A percentile compares a stretch with the other conserved stretches of the same genome.
Evolutionary conservation across 2,797 vertebrate species (phyloP).

Genomic region (Phaenicophaeus curvirostris): DNA sequence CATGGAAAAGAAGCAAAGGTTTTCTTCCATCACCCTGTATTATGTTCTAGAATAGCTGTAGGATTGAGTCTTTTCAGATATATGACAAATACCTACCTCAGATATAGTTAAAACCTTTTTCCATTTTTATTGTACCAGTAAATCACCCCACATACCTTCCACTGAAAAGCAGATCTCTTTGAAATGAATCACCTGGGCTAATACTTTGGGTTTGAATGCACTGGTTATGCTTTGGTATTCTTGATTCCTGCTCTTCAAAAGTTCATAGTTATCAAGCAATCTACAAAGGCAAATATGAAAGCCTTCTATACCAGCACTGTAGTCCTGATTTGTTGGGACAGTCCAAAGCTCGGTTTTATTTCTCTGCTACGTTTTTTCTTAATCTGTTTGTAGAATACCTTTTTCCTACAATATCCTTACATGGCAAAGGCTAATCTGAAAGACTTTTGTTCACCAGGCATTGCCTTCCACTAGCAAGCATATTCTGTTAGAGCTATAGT

Average conservation of each 20-base stretch:
- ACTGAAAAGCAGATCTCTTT: background rate
- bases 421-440: background rate
- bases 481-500: background rate
- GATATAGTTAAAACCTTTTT: no score
- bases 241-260: background rate
- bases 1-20: no score
- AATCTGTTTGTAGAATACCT: background rate
- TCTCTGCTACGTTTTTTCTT: background rate
- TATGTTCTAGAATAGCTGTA: no score
- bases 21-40: no score
- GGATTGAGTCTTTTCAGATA: no score
- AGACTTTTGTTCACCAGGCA: background rate
- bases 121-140: background rate
- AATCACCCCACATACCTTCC: background rate
- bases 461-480: background rate
- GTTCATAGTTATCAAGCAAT: background rate
- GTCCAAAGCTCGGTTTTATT: background rate
- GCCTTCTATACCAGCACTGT: background rate
- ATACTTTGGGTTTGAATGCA: background rate
- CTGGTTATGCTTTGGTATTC: background rate
- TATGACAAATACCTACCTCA: no score
- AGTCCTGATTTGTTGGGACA: background rate
- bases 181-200: background rate
- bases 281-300: background rate
- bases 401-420: background rate